Evolutionary conservation across 2,888 invertebrate species (phyloP), one percentile per base, ranked within the genome.

Genomic region (Drosophila testacea): DNA sequence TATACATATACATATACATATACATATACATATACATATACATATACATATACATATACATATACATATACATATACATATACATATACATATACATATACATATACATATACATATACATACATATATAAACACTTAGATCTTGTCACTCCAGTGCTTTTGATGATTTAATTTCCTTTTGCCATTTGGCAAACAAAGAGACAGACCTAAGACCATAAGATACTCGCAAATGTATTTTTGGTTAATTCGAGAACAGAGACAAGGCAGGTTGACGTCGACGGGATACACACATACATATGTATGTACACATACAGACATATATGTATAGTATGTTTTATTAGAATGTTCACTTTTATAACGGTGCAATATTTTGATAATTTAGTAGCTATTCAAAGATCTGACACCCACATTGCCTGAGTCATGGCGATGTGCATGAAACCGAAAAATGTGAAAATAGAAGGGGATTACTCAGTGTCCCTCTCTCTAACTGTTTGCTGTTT

Each of bases 281-380:
- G 28, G 50, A 48, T 64, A 6, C 32, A 32, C 7, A 32, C 30
- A 4, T 7, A 30, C 30, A 30, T 30, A 30, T 7, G 30, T 32
- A 32, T 32, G 9, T 32, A 6, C 6, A 3, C 22, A 48, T 47
- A 51, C 16, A 16, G 0, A 16, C 16, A 16, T 16, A 16, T 16
- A 16, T 16, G 16, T 13, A 42, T 16, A 7, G 41, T 32, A 6
- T 32, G 38, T 36, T 38, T 54, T 38, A 63, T 55, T 41, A 55
- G 73, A 81, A 52, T 77, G 65, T 46, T 77, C 47, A 52, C 50
- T 55, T 81, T 75, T 81, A 81, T 81, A 81, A 47, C 63, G 54
- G 44, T 86, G 89, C 84, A 83, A 83, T 83, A 83, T 83, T 88
- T 78, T 83, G 61, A 78, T 81, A 81, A 83, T 88, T 86, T 78